phyloP scores from a whole-genome alignment of 2,113 vertebrate species.

The Gnathonemus echidnorhynchus region DNA sequence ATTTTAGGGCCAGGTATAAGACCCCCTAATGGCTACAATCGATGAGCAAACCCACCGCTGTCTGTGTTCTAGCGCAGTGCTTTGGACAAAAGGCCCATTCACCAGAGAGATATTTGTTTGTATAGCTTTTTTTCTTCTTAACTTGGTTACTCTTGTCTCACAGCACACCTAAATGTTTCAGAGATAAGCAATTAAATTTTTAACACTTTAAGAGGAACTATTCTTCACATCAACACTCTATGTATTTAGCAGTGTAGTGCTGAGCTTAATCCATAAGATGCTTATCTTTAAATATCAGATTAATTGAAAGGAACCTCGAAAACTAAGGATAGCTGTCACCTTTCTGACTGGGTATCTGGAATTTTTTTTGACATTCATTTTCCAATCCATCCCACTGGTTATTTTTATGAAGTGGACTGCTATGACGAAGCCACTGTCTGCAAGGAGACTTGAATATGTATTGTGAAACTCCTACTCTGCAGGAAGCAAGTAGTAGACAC shows the following conservation, averaged over 20 bases:
- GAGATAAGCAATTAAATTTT: neutral
- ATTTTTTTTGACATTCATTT: neutral
- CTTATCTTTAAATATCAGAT: neutral
- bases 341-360: neutral
- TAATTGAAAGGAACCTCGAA: neutral
- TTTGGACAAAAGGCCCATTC: neutral
- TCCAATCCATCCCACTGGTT: neutral
- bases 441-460: neutral
- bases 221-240: neutral
- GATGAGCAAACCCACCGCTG: neutral
- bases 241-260: neutral
- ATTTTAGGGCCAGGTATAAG: neutral
- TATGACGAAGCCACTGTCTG: neutral
- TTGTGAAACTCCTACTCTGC: neutral
- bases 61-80: neutral
- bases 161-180: neutral
- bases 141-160: neutral
- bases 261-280: neutral
- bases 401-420: neutral
- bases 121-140: neutral
- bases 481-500: neutral
- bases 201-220: neutral
- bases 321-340: neutral
- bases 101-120: neutral
- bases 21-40: slow-evolving; percentile 4